phyloP scores from a whole-genome alignment of 1,140 invertebrate genomes.

The Panonychus citri region DNA sequence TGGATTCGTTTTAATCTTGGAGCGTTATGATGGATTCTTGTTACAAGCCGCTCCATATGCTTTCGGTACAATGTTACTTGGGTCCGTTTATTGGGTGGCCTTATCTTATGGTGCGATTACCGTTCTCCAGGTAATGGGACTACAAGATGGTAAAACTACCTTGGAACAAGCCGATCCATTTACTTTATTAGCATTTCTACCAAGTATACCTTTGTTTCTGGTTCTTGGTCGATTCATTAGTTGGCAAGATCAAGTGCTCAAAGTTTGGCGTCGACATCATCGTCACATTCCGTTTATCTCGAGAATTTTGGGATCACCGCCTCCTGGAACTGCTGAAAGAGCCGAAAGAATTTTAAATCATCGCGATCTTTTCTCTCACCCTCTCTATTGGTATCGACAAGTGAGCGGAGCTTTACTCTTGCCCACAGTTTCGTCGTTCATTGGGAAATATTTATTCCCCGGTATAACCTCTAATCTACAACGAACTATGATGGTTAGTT shows the following conservation, averaged over 20 bases:
- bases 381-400: slow-evolving; percentile 65
- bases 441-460: slow-evolving; percentile 32
- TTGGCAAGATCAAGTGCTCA: slow-evolving; percentile 80
- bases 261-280: slow-evolving; percentile 28
- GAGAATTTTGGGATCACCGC: slow-evolving; percentile 19
- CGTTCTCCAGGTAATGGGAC: slow-evolving; percentile 60
- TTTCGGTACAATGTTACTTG: slow-evolving; percentile 59
- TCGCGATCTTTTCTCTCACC: slow-evolving; percentile 39
- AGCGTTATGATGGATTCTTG: slow-evolving; percentile 62
- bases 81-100: slow-evolving; percentile 84
- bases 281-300: slow-evolving; percentile 24
- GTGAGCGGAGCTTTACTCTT: slow-evolving; percentile 80
- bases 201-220: slow-evolving; percentile 72
- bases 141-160: slow-evolving; percentile 69
- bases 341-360: slow-evolving; percentile 13
- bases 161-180: slow-evolving; percentile 86
- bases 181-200: slow-evolving; percentile 64
- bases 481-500: slow-evolving; percentile 43
- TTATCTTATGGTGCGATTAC: slow-evolving; percentile 65
- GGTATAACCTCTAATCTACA: slow-evolving; percentile 51
- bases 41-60: slow-evolving; percentile 79
- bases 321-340: slow-evolving; percentile 3
- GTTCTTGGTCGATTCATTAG: slow-evolving; percentile 70
- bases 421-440: slow-evolving; percentile 72
- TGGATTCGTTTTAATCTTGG: slow-evolving; percentile 53